Percentiles rank a stretch among this genome's conserved stretches.
phyloP scores from a whole-genome alignment of 2,113 vertebrate genomes.

The Lates calcarifer region DNA sequence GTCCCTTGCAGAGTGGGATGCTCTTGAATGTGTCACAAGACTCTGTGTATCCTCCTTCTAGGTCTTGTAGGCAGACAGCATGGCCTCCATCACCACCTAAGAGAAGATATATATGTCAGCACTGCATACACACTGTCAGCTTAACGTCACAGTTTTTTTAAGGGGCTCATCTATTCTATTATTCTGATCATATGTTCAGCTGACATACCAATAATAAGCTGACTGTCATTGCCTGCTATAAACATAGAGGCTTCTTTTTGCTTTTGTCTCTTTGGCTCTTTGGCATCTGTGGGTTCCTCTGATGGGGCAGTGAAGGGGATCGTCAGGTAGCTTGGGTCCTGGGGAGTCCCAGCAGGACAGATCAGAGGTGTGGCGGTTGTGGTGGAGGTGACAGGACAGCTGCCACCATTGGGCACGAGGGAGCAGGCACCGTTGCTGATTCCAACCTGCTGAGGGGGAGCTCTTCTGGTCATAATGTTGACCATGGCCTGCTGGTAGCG shows the following conservation, averaged over 20 bases:
- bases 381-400: not conserved
- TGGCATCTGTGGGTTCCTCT: constrained; percentile 74
- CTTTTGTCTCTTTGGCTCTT: constrained; percentile 81
- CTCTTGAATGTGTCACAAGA: constrained; percentile 89
- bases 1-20: constrained; percentile 85
- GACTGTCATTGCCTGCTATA: constrained; percentile 82
- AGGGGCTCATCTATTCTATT: not conserved
- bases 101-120: constrained; percentile 23
- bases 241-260: constrained; percentile 87
- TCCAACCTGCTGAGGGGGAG: constrained; percentile 53
- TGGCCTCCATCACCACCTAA: constrained; percentile 88
- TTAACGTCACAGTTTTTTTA: not conserved
- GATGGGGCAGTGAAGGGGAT: constrained; percentile 72
- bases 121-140: not conserved
- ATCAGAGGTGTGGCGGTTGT: constrained; percentile 31
- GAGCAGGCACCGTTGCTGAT: constrained; percentile 41
- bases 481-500: constrained; percentile 87
- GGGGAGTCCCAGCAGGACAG: constrained; percentile 56
- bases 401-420: constrained; percentile 12
- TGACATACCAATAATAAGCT: constrained; percentile 86
- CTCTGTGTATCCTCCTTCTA: constrained; percentile 83
- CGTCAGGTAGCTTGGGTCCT: constrained; percentile 77
- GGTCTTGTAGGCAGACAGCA: constrained; percentile 83
- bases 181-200: not conserved
- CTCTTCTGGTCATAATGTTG: constrained; percentile 82